Conservation (phyloP, 2,888 invertebrate genomes). For the Poecilobothrus nobilitatus region DNA sequence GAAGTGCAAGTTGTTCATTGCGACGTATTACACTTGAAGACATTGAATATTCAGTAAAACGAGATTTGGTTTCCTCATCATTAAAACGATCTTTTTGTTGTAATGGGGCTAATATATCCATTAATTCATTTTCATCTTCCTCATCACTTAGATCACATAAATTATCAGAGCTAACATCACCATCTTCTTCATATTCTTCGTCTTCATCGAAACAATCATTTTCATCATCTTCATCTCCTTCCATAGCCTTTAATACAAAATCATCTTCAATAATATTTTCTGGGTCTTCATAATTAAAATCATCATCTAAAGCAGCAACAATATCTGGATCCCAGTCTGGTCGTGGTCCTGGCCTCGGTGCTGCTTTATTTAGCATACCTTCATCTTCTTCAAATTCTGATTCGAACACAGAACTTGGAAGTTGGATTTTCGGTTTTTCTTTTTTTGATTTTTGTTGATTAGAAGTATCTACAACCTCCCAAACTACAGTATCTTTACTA, state of each 20-base stretch:
- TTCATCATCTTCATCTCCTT: conserved; percentile 30
- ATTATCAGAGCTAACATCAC: conserved; percentile 32
- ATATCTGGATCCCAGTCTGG: conserved; percentile 85
- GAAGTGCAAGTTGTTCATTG: conserved; percentile 68
- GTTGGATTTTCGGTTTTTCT: conserved; percentile 42
- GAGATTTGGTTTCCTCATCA: conserved; percentile 73
- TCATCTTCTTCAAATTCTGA: conserved; percentile 78
- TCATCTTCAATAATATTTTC: conserved; percentile 84
- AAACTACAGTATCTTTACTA: conserved; percentile 36
- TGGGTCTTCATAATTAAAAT: conserved; percentile 77
- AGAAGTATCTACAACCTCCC: conserved; percentile 42
- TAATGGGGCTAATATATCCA: conserved; percentile 43
- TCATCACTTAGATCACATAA: conserved; percentile 34
- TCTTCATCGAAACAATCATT: conserved; percentile 25
- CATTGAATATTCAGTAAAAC: conserved; percentile 91
- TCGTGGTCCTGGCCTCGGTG: conserved; percentile 47
- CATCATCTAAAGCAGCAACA: conserved; percentile 86
- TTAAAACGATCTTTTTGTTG: conserved; percentile 42
- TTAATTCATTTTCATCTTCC: conserved; percentile 45
- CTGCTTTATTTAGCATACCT: conserved; percentile 48
- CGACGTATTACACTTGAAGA: conserved; percentile 81
- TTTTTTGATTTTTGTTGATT: conserved; percentile 34
- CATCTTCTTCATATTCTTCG: conserved; percentile 27
- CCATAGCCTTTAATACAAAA: conserved; percentile 69
- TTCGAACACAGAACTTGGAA: conserved; percentile 84